phyloP scores from a whole-genome alignment of 2,888 invertebrate genomes.

The Brachypalpus laphriformis region DNA sequence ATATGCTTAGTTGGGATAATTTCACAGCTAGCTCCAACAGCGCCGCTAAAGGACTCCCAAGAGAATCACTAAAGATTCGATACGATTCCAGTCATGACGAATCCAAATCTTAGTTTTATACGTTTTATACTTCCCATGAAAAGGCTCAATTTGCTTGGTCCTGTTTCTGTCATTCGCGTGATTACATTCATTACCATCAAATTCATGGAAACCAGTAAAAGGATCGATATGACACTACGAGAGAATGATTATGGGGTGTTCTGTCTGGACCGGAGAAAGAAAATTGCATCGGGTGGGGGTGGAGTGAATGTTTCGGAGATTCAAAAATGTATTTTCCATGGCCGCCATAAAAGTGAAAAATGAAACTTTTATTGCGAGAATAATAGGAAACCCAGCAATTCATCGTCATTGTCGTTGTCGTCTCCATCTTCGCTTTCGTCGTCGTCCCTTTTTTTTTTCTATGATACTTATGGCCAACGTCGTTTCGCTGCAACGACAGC shows the following conservation, averaged over 20 bases:
- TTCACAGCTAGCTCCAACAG: background rate
- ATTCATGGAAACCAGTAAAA: constrained; percentile 56
- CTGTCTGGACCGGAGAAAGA: constrained; percentile 32
- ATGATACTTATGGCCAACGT: constrained; percentile 54
- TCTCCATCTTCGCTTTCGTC: constrained; percentile 12
- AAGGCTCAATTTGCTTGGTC: constrained; percentile 37
- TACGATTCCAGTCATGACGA: constrained; percentile 15
- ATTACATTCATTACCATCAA: constrained; percentile 63
- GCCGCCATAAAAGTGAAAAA: constrained; percentile 73
- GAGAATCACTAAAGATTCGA: background rate
- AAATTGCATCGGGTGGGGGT: constrained; percentile 34
- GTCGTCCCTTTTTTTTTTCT: constrained; percentile 5
- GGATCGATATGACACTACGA: constrained; percentile 55
- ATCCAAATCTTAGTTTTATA: constrained; percentile 37
- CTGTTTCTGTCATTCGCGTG: constrained; percentile 35
- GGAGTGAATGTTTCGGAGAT: constrained; percentile 51
- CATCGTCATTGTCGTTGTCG: constrained; percentile 67
- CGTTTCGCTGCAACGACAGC: constrained; percentile 51
- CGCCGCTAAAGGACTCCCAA: background rate
- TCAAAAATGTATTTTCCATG: constrained; percentile 71
- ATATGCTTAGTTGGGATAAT: constrained; percentile 49
- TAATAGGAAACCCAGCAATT: constrained; percentile 72
- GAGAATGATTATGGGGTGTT: constrained; percentile 58
- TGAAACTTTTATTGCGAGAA: constrained; percentile 74
- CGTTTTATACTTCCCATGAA: background rate